Percentiles rank a stretch among this genome's conserved stretches.
Evolutionary conservation across 2,113 vertebrate genomes (phyloP).

Genomic region (Ceratotherium simum): DNA sequence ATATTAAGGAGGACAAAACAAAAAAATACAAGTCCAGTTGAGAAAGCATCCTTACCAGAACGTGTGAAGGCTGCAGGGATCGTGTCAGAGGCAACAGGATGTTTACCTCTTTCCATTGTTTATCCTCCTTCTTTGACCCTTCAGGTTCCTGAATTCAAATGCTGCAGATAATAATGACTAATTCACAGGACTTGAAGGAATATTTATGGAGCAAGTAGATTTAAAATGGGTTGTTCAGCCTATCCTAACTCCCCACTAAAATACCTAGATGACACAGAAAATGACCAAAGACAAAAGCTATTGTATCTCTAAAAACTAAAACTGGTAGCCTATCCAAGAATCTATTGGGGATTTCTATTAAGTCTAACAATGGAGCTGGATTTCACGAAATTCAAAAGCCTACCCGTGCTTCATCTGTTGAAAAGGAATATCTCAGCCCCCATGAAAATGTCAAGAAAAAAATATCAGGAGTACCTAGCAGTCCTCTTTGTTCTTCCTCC

Average conservation of each 20-base stretch:
- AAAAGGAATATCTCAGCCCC: neutral
- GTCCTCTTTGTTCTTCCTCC: neutral
- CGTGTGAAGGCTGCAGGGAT: neutral
- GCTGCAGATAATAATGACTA: neutral
- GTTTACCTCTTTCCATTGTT: neutral
- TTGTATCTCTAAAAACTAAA: neutral
- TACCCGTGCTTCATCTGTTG: neutral
- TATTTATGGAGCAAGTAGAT: neutral
- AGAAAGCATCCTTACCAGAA: neutral
- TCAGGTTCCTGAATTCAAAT: neutral
- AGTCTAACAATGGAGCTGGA: neutral
- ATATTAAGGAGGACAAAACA: neutral
- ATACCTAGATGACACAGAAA: neutral
- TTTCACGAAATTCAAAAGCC: constrained; percentile 8
- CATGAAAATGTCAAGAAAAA: neutral
- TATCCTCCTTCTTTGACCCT: neutral
- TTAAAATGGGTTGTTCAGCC: neutral
- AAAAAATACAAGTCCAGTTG: neutral
- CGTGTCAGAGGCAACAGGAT: neutral
- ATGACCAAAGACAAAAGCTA: neutral
- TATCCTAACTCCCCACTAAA: neutral
- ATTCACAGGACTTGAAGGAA: neutral
- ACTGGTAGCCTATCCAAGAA: neutral
- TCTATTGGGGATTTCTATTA: neutral
- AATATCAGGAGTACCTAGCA: neutral